Evolutionary conservation across 2,113 vertebrate species (phyloP).

Genomic region (Polyodon spathula): DNA sequence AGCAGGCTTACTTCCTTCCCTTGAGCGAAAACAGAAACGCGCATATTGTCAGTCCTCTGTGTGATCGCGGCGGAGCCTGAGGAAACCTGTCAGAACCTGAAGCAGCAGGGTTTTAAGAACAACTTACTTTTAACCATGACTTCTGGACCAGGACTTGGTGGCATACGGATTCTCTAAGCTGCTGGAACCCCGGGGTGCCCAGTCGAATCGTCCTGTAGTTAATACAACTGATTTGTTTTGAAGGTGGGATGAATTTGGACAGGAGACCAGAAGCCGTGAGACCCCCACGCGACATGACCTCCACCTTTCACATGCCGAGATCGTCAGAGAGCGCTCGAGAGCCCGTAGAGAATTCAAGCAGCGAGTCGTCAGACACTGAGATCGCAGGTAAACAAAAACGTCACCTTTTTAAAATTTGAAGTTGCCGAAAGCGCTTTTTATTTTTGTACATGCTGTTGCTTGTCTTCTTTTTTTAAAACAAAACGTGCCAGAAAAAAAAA

Average conservation of each 20-base stretch:
- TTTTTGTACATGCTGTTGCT: too few relatives aligned
- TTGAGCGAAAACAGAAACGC: constrained; percentile 35
- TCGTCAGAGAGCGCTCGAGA: constrained; percentile 67
- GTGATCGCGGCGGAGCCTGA: constrained; percentile 13
- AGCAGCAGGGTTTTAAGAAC: constrained; percentile 23
- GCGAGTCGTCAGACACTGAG: constrained; percentile 92
- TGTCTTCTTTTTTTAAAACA: too few relatives aligned
- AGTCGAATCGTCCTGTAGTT: constrained; percentile 29
- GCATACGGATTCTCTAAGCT: not conserved
- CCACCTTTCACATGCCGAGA: constrained; percentile 85
- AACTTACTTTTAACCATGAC: constrained; percentile 18
- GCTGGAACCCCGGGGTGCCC: constrained; percentile 13
- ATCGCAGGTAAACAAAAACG: constrained; percentile 68
- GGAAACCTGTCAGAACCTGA: constrained; percentile 7
- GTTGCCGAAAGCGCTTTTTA: too few relatives aligned
- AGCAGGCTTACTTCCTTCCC: constrained; percentile 52
- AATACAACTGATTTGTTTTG: constrained; percentile 69
- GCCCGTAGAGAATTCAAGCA: constrained; percentile 84
- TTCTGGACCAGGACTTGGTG: constrained; percentile 12
- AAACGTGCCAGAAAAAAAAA: too few relatives aligned
- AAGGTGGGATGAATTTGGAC: constrained; percentile 92
- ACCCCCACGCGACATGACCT: constrained; percentile 81
- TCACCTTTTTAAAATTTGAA: too few relatives aligned
- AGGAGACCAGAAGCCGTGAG: constrained; percentile 76
- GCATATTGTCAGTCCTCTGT: constrained; percentile 19